These are phyloP conservation scores for Megalops cyprinoides DNA, from an alignment of 2,797 vertebrate species.

Conservation along the genomic window DNA sequence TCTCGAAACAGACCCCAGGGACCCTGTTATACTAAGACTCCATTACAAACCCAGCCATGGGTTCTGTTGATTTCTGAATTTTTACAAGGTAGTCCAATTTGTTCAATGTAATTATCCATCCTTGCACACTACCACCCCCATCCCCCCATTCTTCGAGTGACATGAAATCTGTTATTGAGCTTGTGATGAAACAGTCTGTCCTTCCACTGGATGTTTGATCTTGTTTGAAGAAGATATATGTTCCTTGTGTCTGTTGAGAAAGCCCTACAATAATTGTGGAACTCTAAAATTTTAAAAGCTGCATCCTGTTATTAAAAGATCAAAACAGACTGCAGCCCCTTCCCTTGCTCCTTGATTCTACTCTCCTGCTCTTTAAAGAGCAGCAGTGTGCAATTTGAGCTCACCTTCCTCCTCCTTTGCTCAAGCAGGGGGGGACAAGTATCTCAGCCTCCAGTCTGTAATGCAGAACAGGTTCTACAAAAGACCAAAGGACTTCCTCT, in stretches of 20 bases:
- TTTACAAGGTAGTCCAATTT: slow-evolving; percentile 35
- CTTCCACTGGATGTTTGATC: slow-evolving; percentile 13
- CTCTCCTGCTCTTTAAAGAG: slow-evolving; percentile 1
- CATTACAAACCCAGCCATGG: slow-evolving; percentile 19
- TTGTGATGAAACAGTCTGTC: slow-evolving; percentile 20
- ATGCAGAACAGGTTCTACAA: neutral
- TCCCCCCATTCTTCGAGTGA: neutral
- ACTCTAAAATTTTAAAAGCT: slow-evolving; percentile 1
- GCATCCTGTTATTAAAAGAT: slow-evolving; percentile 9
- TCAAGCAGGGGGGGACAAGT: neutral
- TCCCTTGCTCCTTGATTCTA: neutral
- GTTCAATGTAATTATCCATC: slow-evolving; percentile 27
- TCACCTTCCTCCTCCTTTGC: neutral
- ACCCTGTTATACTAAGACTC: slow-evolving; percentile 17
- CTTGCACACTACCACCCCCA: neutral
- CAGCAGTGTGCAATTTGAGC: neutral
- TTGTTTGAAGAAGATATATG: slow-evolving; percentile 9
- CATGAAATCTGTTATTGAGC: slow-evolving; percentile 5
- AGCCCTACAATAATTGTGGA: slow-evolving; percentile 8
- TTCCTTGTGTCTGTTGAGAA: neutral
- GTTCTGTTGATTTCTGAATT: slow-evolving; percentile 21
- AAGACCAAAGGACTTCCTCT: neutral
- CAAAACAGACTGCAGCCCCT: slow-evolving; percentile 1
- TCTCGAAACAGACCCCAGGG: slow-evolving; percentile 28
- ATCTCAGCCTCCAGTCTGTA: neutral